Conservation (phyloP, 2,113 vertebrate species). For the Pterocles gutturalis region DNA sequence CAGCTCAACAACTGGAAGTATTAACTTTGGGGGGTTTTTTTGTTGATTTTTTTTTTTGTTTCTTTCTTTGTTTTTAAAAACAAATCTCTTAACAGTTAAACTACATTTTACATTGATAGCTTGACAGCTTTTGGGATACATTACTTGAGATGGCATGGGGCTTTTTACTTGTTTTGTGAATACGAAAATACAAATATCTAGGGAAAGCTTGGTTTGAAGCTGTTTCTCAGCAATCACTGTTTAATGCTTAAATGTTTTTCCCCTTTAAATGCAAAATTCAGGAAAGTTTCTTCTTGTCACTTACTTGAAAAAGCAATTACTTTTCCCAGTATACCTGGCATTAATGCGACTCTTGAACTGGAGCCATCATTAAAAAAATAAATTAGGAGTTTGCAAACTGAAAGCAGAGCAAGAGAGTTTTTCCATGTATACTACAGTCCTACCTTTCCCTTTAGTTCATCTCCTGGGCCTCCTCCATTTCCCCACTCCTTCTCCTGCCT, state of each 20-base stretch:
- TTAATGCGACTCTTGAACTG: background rate
- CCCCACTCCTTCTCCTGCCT: background rate
- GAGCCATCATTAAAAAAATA: background rate
- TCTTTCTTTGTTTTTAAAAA: background rate
- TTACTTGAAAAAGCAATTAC: background rate
- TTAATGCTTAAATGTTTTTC: background rate
- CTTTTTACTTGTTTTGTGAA: background rate
- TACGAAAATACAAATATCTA: conserved; percentile 1
- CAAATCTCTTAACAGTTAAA: background rate
- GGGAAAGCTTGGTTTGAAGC: background rate
- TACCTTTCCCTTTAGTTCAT: background rate
- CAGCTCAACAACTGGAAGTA: background rate
- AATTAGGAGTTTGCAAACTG: background rate
- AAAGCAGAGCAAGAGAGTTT: background rate
- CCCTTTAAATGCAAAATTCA: background rate
- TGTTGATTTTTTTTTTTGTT: background rate
- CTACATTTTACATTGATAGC: background rate
- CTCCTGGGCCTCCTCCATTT: background rate
- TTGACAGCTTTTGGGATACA: background rate
- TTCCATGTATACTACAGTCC: background rate
- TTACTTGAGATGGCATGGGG: background rate
- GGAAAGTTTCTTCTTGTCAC: background rate
- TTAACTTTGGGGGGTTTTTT: background rate
- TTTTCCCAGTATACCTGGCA: background rate
- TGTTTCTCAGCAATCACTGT: background rate